Conservation (phyloP, 2,888 invertebrate species). For the Chrysopilus asiliformis region DNA sequence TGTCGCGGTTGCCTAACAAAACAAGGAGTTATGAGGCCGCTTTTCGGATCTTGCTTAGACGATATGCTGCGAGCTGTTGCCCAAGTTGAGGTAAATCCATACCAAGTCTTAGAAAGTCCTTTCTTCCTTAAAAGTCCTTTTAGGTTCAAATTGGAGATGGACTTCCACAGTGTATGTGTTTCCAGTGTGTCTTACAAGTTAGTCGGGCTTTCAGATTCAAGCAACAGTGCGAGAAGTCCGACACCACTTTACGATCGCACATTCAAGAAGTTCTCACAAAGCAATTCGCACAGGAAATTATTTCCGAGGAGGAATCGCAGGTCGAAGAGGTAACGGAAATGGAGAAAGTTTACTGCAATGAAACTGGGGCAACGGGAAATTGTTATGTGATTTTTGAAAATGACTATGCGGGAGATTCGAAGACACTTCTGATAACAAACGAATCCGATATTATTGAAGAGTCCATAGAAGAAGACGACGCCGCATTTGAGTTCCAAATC, state of each 20-base stretch:
- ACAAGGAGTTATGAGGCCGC: conserved; percentile 38
- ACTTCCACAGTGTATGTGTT: conserved; percentile 37
- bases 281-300: too few relatives aligned
- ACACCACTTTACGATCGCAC: conserved; percentile 27
- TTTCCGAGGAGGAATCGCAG: too few relatives aligned
- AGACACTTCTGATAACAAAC: too few relatives aligned
- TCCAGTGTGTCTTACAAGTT: conserved; percentile 40
- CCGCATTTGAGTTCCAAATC: too few relatives aligned
- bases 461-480: too few relatives aligned
- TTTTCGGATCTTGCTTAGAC: conserved; percentile 39
- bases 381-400: too few relatives aligned
- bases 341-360: too few relatives aligned
- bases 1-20: conserved; percentile 38
- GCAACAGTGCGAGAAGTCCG: conserved; percentile 38
- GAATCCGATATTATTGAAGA: too few relatives aligned
- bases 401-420: too few relatives aligned
- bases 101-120: background rate
- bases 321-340: too few relatives aligned
- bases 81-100: conserved; percentile 28
- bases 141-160: conserved; percentile 38
- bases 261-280: too few relatives aligned
- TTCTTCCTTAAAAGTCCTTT: background rate
- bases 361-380: too few relatives aligned
- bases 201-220: conserved; percentile 40
- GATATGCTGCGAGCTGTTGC: conserved; percentile 38